Base-by-base conservation (phyloP, 2,113 vertebrate genomes). In the Butorides virescens region DNA sequence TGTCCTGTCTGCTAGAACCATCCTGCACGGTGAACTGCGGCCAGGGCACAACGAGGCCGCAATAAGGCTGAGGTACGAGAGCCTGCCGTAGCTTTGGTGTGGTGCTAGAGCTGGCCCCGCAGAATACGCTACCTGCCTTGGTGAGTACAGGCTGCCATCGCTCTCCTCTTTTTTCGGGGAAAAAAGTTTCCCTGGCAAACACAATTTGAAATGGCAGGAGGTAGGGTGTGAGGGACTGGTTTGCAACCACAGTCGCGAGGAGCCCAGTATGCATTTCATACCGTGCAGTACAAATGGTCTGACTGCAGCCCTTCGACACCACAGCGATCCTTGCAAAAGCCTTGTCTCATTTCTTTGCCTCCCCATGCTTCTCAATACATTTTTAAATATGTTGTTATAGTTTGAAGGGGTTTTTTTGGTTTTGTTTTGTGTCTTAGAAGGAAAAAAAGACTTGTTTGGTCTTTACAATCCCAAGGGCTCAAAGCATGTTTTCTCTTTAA, bases 341-440 rank as follows among this genome's bases (percentile, higher is more conserved):
- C 19, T 19, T 49, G 15, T 16, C 52, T 78, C 39, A 15, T 85
- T 87, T 86, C 36, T 79, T 88, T 80, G 39, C 49, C 49, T 92
- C 46, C 21, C 19, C 9, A 4, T 27, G 30, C 42, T 58, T 90
- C 37, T 80, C 72, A 79, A 79, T 52, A 34, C 9, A 34, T 88
- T 78, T 93, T 16, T 2, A 88, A 81, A 30, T n/a, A 81, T 16
- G 12, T 17, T 67, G 7, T 58, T 50, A 19, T 7, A 23, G 5
- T 59, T 67, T 27, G 18, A 90, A 62, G 29, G 2, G 2, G 0
- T 0, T 3, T 56, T 34, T 47, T 47, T 44, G 15, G 42, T 7
- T 26, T 49, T 2, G 0, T 36, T 89, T 92, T 25, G 20, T 22
- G 5, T 42, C 47, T 74, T 22, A 55, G 14, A 84, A 70, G 15